Evolutionary conservation across 2,888 invertebrate species (phyloP), one percentile per base, ranked within the genome.

Genomic region (Exephanes ischioxanthus): DNA sequence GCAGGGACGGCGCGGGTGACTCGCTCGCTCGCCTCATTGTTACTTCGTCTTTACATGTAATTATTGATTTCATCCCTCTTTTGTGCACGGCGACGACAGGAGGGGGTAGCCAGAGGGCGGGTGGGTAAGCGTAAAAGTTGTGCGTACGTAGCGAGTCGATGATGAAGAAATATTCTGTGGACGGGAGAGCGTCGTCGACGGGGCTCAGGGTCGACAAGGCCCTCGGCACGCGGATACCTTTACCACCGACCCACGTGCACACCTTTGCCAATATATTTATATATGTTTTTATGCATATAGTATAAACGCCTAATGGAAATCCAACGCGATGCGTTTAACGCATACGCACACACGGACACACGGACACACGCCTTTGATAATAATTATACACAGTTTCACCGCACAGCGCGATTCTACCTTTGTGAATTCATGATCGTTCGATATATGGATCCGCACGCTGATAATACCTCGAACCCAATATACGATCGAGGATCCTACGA

Each of bases 151-250:
- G 79, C 55, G 80, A 71, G 58, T 79, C 66, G 6, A 61, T 63
- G 51, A 55, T 61, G 22, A 82, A 71, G 85, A 58, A 51, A 22
- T 48, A 33, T 63, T 51, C n/a, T 71, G 48, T 80, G 71, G 80
- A 80, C 73, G 81, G 84, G 85, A 86, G 80, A 63, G 73, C 84
- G 83, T 83, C 58, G 80, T 79, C 83, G 87, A 78, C 83, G 82
- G 86, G 86, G 84, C 88, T 89, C 86, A 81, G 68, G 79, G 76
- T 80, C 88, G 87, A 85, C 86, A 80, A 83, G 84, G 83, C 83
- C 68, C 86, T 86, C 86, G 81, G 78, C 87, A 71, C 71, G 66
- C 80, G 55, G 67, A 67, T 70, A 71, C 78, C 84, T 85, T 86
- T 71, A 73, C 63, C 84, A 84, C 73, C 72, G 79, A 76, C 66